Evolutionary conservation across 2,113 vertebrate genomes (phyloP).

Genomic region (Festucalex cinctus): DNA sequence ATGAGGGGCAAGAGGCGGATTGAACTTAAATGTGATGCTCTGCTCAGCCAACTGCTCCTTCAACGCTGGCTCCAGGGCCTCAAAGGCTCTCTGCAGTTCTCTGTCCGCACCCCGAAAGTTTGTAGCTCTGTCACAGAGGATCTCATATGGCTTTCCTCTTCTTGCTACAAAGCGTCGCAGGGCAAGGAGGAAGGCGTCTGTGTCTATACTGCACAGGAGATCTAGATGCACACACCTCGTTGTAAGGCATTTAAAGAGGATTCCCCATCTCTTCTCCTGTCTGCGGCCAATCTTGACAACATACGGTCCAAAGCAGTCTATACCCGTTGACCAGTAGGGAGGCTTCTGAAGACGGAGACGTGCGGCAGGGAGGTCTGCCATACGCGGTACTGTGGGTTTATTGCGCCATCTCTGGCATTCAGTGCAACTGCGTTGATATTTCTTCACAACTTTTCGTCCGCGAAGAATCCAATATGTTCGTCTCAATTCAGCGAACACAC

Average conservation of each 20-base stretch:
- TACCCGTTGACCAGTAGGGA: no score
- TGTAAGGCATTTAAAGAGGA: not conserved
- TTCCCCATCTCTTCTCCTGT: not conserved
- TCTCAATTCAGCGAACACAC: not conserved
- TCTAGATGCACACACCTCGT: no score
- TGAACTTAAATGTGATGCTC: not conserved
- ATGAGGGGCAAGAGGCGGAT: not conserved
- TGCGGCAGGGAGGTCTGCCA: not conserved
- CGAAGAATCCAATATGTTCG: not conserved
- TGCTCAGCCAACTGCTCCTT: not conserved
- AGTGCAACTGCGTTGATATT: no score
- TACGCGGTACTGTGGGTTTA: no score
- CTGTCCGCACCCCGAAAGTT: not conserved
- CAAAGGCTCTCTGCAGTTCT: not conserved
- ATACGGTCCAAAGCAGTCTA: no score
- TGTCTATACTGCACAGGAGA: no score
- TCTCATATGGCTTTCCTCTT: not conserved
- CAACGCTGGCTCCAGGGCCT: not conserved
- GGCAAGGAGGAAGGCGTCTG: not conserved
- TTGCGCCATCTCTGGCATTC: no score
- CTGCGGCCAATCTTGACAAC: no score
- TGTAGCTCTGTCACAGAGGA: not conserved
- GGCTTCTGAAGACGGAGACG: no score
- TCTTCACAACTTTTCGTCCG: no score
- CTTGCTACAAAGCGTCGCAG: not conserved